phyloP scores from a whole-genome alignment of 92 coral and sea anemone species.

The Parazoanthus atlanticus region DNA sequence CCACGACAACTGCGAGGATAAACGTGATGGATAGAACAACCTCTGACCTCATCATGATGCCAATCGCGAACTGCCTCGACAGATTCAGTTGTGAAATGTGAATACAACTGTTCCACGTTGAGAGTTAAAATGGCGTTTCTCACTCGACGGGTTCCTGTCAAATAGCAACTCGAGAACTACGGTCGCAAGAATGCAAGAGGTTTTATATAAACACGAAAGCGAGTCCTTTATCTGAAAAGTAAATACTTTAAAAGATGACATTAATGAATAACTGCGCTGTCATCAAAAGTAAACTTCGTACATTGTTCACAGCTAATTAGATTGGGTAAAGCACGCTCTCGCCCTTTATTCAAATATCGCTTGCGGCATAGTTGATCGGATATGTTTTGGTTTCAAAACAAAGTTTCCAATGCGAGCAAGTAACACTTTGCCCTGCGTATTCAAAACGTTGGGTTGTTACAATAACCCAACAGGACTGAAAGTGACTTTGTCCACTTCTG shows the following conservation, averaged over 20 bases:
- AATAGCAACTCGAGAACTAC: neutral
- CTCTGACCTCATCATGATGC: neutral
- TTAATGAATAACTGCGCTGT: conserved; percentile 35
- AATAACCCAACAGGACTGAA: no score
- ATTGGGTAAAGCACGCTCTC: neutral
- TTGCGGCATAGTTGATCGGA: neutral
- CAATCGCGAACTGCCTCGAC: neutral
- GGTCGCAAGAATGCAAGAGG: neutral
- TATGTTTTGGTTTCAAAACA: neutral
- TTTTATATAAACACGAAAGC: neutral
- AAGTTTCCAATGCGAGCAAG: neutral
- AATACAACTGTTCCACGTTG: neutral
- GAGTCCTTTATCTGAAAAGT: conserved; percentile 1
- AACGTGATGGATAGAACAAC: neutral
- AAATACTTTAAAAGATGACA: conserved; percentile 17
- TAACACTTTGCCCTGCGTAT: neutral
- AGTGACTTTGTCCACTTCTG: neutral
- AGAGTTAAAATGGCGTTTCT: neutral
- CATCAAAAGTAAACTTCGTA: neutral
- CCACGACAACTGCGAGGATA: neutral
- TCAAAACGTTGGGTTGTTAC: neutral
- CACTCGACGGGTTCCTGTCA: neutral
- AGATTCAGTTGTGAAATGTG: neutral
- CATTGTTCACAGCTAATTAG: neutral
- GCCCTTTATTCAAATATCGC: neutral